Percentiles rank a stretch among this genome's conserved stretches.
Evolutionary conservation across 2,888 invertebrate genomes (phyloP).

Genomic region (Rambutsinella grinnellia): DNA sequence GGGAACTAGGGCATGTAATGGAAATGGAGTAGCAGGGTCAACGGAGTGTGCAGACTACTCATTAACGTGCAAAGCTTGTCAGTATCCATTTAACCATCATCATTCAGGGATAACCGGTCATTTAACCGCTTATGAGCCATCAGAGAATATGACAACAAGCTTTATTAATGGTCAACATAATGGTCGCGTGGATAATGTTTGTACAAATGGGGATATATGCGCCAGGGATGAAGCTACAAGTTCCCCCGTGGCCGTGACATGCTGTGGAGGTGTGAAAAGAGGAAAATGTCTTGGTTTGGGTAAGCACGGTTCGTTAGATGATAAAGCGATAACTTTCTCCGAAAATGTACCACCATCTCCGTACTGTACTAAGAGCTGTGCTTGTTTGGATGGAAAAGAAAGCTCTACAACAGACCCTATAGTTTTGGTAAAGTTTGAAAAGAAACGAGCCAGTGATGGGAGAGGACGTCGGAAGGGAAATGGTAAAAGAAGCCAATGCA

Average conservation of each 20-base stretch:
- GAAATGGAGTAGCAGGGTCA: too few relatives aligned
- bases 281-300: not conserved
- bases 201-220: not conserved
- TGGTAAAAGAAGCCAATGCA: constrained; percentile 53
- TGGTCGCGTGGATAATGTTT: constrained; percentile 2
- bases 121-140: too few relatives aligned
- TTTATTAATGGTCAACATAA: constrained; percentile 7
- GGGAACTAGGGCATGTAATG: constrained; percentile 12
- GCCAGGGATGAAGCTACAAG: not conserved
- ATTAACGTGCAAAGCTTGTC: constrained; percentile 15
- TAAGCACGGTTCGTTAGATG: constrained; percentile 3
- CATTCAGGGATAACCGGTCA: too few relatives aligned
- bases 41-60: too few relatives aligned
- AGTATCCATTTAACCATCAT: constrained; percentile 7
- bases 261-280: constrained; percentile 18
- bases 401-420: constrained; percentile 57
- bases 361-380: constrained; percentile 34
- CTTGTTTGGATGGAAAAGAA: constrained; percentile 34
- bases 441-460: too few relatives aligned
- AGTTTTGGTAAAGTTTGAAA: constrained; percentile 63
- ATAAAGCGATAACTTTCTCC: constrained; percentile 21
- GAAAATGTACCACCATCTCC: constrained; percentile 53
- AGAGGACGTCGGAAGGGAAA: constrained; percentile 10
- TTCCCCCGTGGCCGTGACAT: constrained; percentile 15
- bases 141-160: constrained; percentile 1